Evolutionary conservation across 2,113 vertebrate genomes (phyloP), one percentile per base, ranked within the genome.

Genomic region (Urocitellus parryii): DNA sequence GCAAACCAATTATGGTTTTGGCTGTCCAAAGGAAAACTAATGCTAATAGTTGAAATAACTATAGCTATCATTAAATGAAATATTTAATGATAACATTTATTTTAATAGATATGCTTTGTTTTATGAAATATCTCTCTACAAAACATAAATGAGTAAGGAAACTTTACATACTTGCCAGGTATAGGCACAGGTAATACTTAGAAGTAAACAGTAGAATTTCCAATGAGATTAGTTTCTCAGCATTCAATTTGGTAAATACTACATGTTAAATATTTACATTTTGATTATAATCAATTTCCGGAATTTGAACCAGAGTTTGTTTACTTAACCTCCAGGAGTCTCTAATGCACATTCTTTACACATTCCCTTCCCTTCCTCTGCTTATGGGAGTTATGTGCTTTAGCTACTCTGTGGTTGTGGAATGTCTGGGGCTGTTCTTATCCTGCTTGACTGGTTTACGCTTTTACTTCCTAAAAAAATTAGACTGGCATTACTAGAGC

Each of bases 191-290:
- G 73, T 94, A 93, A 84, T 12, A 45, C 39, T 89, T 61, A 56
- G 51, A 95, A 93, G 37, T 77, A 84, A 94, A 56, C 61, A 82
- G 18, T 87, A 74, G 70, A 90, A 81, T 93, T 94, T 93, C 61
- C 79, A 81, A 5, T 77, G 87, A 93, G 89, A 91, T 80, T 94
- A 80, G 73, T 96, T 98, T 95, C 86, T 95, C 91, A 94, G 56
- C 34, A 79, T 42, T 97, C 95, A 51, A 73, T 67, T 45, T 97
- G 79, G 92, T 89, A 87, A 96, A 94, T 72, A 91, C 73, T 86
- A 56, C 94, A 84, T 91, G 96, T 96, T 95, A 97, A 98, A 98
- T 97, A 97, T 97, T 98, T 96, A 94, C 93, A 93, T 80, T 96
- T 94, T 77, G 82, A 96, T 94, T 91, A 84, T 53, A 95, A 95